A percentile compares a stretch with the other conserved stretches of the same genome.
Conservation (phyloP, 2,888 invertebrate species). For the Amaurobius ferox region DNA sequence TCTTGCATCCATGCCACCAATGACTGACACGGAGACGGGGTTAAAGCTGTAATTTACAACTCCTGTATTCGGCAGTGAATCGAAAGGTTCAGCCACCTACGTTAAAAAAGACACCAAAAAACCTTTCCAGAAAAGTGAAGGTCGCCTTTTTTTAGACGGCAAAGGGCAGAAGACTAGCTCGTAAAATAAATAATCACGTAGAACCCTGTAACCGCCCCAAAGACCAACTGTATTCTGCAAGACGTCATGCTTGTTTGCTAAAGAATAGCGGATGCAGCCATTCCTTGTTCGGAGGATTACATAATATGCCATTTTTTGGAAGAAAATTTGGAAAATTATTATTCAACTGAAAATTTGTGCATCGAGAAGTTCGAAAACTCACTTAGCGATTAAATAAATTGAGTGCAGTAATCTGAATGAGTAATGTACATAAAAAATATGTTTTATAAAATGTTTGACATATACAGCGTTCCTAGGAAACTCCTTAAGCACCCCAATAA, state of each 20-base stretch:
- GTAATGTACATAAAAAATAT: no score
- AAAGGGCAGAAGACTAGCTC: background rate
- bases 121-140: background rate
- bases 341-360: no score
- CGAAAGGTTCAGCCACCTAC: conserved; percentile 14
- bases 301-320: background rate
- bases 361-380: no score
- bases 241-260: background rate
- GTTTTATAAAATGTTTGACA: no score
- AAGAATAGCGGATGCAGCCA: background rate
- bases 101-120: background rate
- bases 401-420: no score
- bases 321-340: background rate
- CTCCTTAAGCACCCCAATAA: no score
- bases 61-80: background rate
- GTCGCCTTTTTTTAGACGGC: background rate
- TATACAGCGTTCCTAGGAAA: no score
- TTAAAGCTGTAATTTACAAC: conserved; percentile 18
- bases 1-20: background rate
- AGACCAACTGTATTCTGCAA: background rate
- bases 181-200: conserved; percentile 12
- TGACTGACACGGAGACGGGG: background rate
- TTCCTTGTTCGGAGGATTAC: background rate
- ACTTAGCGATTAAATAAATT: no score
- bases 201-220: background rate